Evolutionary conservation across 2,113 vertebrate genomes (phyloP), one percentile per base, ranked within the genome.

Genomic region (Ammospiza caudacuta): DNA sequence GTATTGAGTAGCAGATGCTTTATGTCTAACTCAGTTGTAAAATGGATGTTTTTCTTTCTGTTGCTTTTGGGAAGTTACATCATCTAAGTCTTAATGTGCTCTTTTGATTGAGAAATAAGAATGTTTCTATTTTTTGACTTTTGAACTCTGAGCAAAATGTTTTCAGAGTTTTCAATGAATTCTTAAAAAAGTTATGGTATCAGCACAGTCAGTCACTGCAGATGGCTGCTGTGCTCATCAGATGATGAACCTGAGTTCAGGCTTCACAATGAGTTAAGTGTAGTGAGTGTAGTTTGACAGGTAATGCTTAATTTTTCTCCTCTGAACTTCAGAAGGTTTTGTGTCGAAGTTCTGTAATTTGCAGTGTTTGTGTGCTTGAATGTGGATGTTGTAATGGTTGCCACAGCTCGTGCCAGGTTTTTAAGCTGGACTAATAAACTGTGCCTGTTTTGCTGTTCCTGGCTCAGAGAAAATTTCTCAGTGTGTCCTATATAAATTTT

Each of bases 291-390:
- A 59, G 67, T 67, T 64, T 84, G 62, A 80, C 14, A 46, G 23
- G 19, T 84, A 41, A 12, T 87, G 80, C 49, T 54, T 18, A 10
- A 68, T 70, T 72, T 67, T 37, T 15, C 3, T 55, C 17, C 19
- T 75, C 47, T 78, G 67, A 83, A 44, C 35, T 68, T 85, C 49
- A 47, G 28, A 73, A 47, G 13, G 11, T 72, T 92, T 84, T 94
- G 12, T 64, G 22, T 46, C 12, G 3, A 13, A 75, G 24, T 82
- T 94, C 17, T 51, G 9, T 79, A 39, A 37, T 61, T 86, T 37
- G 13, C 69, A 22, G 5, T 67, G 43, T 54, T 78, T 78, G 19
- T 78, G 15, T 84, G 12, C 41, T 47, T 77, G 35, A 68, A 54
- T 74, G 55, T 66, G 64, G 43, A 9, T 82, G 25, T 57, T 79